phyloP scores from a whole-genome alignment of 2,888 invertebrate genomes.

The Bombyx huttoni region DNA sequence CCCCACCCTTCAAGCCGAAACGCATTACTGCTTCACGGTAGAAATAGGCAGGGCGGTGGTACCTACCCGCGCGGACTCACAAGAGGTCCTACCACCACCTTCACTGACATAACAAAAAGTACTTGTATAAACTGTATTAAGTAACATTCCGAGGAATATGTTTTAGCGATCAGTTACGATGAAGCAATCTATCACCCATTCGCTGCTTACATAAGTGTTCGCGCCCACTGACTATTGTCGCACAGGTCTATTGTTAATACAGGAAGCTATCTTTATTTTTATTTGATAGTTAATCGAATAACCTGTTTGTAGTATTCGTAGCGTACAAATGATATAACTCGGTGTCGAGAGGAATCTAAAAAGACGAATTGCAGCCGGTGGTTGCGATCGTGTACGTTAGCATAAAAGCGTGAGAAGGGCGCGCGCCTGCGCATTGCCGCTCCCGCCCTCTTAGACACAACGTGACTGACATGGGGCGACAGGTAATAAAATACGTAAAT shows the following conservation, averaged over 20 bases:
- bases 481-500: conserved; percentile 31
- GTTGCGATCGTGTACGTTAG: conserved; percentile 21
- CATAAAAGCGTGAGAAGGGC: conserved; percentile 43
- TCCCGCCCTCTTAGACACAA: conserved; percentile 38
- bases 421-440: conserved; percentile 48
- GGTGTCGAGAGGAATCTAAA: conserved; percentile 19
- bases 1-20: no score
- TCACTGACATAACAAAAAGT: neutral
- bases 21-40: no score
- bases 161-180: neutral
- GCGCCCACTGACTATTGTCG: conserved; percentile 11
- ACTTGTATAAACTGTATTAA: neutral
- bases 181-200: conserved; percentile 14
- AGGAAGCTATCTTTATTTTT: conserved; percentile 26
- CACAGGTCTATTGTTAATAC: conserved; percentile 4
- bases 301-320: conserved; percentile 7
- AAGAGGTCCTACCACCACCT: no score
- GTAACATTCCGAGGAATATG: neutral
- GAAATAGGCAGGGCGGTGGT: no score
- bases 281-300: conserved; percentile 11
- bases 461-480: conserved; percentile 49
- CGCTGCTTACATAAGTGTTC: conserved; percentile 19
- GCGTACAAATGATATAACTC: conserved; percentile 34
- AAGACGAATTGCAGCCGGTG: conserved; percentile 15
- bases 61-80: no score